Conservation (phyloP, 2,797 vertebrate species). For the Acrossocheilus wenchowensis region DNA sequence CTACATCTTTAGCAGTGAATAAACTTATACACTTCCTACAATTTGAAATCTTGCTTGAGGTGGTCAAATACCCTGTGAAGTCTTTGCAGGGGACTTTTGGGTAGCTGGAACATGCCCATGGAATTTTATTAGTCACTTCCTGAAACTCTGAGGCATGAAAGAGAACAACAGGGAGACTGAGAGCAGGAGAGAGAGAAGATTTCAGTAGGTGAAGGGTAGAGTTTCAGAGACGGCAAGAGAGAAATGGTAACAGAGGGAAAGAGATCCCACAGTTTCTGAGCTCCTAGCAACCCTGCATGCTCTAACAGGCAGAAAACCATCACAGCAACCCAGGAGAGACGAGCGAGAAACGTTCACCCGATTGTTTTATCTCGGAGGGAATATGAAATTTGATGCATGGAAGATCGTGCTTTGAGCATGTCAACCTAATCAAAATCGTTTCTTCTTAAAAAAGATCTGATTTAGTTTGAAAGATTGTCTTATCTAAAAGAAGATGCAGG, state of each 20-base stretch:
- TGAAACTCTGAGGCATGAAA: conserved; percentile 24
- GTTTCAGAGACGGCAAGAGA: conserved; percentile 52
- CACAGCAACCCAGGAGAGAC: conserved; percentile 39
- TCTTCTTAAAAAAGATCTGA: not conserved
- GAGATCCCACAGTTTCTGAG: conserved; percentile 50
- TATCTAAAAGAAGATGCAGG: not conserved
- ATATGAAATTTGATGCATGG: conserved; percentile 22
- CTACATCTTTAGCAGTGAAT: not conserved
- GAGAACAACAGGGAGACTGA: conserved; percentile 62
- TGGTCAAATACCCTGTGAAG: not conserved
- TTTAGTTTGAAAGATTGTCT: conserved; percentile 25
- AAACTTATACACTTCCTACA: not conserved
- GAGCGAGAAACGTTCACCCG: conserved; percentile 24
- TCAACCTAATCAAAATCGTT: conserved; percentile 16
- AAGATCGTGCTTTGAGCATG: conserved; percentile 17
- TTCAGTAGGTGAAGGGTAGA: conserved; percentile 40
- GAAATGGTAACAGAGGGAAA: conserved; percentile 53
- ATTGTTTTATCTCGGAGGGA: conserved; percentile 42
- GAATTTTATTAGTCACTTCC: conserved; percentile 24
- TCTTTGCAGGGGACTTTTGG: not conserved
- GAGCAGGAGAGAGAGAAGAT: conserved; percentile 1
- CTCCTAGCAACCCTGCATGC: conserved; percentile 40
- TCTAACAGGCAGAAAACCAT: conserved; percentile 49
- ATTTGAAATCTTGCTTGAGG: not conserved
- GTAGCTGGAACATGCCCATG: not conserved